A percentile compares a stretch with the other conserved stretches of the same genome.
These are phyloP conservation scores for Eurytoma californica DNA, from an alignment of 2,888 invertebrate genomes.

Conservation along the genomic window DNA sequence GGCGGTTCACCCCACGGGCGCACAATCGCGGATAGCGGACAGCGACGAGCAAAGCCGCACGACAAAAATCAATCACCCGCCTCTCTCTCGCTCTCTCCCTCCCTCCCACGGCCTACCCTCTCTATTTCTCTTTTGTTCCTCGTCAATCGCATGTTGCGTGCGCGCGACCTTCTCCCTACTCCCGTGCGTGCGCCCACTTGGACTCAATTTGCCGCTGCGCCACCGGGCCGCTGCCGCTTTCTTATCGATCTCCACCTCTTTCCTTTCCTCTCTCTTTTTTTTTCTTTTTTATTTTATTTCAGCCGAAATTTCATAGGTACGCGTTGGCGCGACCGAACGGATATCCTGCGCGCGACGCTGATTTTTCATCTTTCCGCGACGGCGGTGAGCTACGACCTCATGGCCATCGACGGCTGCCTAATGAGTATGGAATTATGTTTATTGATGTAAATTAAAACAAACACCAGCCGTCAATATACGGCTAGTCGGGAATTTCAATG, in stretches of 20 bases:
- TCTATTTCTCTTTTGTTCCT: constrained; percentile 53
- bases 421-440: constrained; percentile 53
- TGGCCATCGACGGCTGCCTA: constrained; percentile 10
- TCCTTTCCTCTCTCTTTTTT: not conserved
- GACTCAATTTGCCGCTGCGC: constrained; percentile 12
- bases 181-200: not conserved
- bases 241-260: constrained; percentile 18
- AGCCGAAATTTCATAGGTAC: not conserved
- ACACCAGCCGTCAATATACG: constrained; percentile 40
- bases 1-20: constrained; percentile 64
- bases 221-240: not conserved
- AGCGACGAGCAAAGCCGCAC: constrained; percentile 71
- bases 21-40: constrained; percentile 69
- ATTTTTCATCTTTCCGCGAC: constrained; percentile 3
- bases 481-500: constrained; percentile 41
- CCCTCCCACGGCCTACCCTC: constrained; percentile 36
- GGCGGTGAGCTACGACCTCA: not conserved
- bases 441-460: constrained; percentile 57
- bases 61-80: constrained; percentile 73
- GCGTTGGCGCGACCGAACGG: not conserved
- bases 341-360: constrained; percentile 8
- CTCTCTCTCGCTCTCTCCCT: constrained; percentile 15
- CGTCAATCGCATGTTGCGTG: constrained; percentile 54
- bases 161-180: constrained; percentile 27
- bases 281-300: not conserved